phyloP scores from a whole-genome alignment of 2,113 vertebrate genomes.

The Chionis minor region DNA sequence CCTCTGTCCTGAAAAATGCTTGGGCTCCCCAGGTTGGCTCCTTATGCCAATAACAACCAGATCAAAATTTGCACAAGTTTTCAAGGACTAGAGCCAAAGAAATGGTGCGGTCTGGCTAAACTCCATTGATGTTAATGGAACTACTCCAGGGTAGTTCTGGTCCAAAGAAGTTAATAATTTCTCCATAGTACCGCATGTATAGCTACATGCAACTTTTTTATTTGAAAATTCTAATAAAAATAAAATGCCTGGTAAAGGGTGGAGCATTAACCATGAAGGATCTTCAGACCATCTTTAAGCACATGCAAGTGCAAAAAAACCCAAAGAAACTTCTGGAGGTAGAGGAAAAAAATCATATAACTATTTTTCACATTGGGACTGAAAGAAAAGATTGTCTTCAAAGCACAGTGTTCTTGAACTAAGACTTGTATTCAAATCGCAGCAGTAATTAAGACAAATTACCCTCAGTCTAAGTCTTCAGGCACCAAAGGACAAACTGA shows the following conservation, averaged over 20 bases:
- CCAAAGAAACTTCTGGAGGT: not conserved
- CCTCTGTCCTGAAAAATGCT: not conserved
- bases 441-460: not conserved
- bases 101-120: not conserved
- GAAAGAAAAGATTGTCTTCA: not conserved
- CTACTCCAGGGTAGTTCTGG: not conserved
- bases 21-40: not conserved
- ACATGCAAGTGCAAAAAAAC: not conserved
- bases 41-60: not conserved
- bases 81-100: not conserved
- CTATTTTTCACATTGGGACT: not conserved
- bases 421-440: not conserved
- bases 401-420: not conserved
- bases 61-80: not conserved
- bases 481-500: not conserved
- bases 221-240: not conserved
- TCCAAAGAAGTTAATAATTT: not conserved
- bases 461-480: not conserved
- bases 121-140: not conserved
- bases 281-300: not conserved
- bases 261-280: not conserved
- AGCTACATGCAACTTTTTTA: not conserved
- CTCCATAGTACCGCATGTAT: not conserved
- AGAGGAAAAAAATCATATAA: not conserved
- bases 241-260: not conserved